Base-by-base conservation (phyloP, 2,888 invertebrate genomes). In the Drosophila mimetica region DNA sequence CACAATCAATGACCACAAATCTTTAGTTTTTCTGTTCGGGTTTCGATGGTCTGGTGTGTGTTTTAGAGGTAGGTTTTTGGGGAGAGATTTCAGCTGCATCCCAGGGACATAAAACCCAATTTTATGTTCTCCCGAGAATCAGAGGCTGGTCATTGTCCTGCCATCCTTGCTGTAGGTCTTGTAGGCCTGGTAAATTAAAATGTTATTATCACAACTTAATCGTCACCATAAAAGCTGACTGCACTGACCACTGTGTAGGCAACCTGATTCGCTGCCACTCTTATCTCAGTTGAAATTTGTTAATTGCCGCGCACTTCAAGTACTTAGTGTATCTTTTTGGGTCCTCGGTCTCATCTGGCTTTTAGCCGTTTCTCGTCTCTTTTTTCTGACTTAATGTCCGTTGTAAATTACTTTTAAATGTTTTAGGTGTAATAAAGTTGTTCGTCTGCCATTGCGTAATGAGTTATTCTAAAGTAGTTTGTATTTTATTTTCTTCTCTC, bases 1-100 rank as follows among this genome's bases (percentile, higher is more conserved):
- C 65, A 64, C 79, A 88, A 88, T 88, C 89, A 75, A 77, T 77
- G 87, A 88, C 89, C 89, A 88, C 87, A 88, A 87, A 88, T 87
- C 86, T 61, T 34, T 37, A 76, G 76, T 82, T 71, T 63, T 44
- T 36, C 60, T 39, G 22, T 67, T 34, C 53, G 47, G 58, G 30
- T 48, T 58, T 54, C 75, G 52, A 66, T 48, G 44, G 25, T 36
- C 16, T 18, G 25, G 16, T 7, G 22, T 7, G 22, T 34, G 13
- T 51, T 54, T 51, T 30, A 16, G 30, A 54, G 54, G 30, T 11
- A 28, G 14, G 8, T 8, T 42, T 25, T 8, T 5, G 25, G 13
- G 42, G 22, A 14, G 42, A 14, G 16, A 50, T 55, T 55, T 55
- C 55, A 55, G 51, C 52, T 60, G 55, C 71, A 70, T 48, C 44